These are phyloP conservation scores for Mus caroli DNA, from an alignment of 2,797 vertebrate species.

Conservation along the genomic window DNA sequence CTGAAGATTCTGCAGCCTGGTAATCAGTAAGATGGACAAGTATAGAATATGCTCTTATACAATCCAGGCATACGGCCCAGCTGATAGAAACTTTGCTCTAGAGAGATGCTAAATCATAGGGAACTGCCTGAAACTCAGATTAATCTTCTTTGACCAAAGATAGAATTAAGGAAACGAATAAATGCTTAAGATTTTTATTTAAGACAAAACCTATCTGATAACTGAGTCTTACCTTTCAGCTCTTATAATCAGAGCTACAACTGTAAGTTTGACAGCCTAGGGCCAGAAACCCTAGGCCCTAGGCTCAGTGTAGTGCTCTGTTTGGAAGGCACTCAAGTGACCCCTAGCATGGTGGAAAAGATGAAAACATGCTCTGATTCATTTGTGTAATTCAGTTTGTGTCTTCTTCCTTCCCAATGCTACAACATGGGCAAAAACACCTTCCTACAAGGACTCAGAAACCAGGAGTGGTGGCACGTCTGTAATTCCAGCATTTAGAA, in stretches of 20 bases:
- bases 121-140: conserved; percentile 24
- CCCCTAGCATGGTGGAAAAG: not conserved
- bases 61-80: not conserved
- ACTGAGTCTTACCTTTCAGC: not conserved
- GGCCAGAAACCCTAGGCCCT: not conserved
- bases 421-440: not conserved
- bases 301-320: not conserved
- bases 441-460: conserved; percentile 3
- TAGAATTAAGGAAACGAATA: conserved; percentile 21
- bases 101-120: conserved; percentile 42
- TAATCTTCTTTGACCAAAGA: conserved; percentile 55
- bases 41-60: not conserved
- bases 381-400: not conserved
- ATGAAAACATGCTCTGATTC: conserved; percentile 25
- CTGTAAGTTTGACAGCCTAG: conserved; percentile 13
- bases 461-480: not conserved
- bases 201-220: conserved; percentile 35
- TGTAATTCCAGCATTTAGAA: not conserved
- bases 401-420: conserved; percentile 43
- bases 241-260: not conserved
- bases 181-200: conserved; percentile 51
- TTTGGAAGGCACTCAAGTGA: not conserved
- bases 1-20: conserved; percentile 43
- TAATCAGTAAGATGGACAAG: not conserved
- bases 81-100: conserved; percentile 52